Evolutionary conservation across 2,888 invertebrate species (phyloP).

Genomic region (Dicycla oo): DNA sequence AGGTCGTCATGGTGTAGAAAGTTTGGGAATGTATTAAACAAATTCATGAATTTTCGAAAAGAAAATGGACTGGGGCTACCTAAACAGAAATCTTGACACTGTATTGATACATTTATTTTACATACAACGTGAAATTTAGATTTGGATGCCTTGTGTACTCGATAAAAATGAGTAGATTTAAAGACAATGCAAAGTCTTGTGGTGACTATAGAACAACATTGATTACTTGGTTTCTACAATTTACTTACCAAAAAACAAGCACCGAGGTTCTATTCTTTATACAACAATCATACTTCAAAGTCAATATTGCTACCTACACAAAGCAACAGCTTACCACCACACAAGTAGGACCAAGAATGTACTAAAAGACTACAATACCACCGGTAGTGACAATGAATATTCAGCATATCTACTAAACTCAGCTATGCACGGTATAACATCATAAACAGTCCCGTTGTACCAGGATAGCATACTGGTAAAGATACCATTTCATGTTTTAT

Average conservation of each 20-base stretch:
- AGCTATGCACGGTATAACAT: slow-evolving; percentile 28
- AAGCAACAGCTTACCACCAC: neutral
- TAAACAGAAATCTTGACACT: too few relatives aligned
- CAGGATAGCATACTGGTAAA: slow-evolving; percentile 42
- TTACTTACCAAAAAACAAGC: neutral
- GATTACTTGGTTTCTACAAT: neutral
- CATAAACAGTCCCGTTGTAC: slow-evolving; percentile 50
- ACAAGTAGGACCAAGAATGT: slow-evolving; percentile 15
- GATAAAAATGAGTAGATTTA: neutral
- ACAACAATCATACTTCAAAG: neutral
- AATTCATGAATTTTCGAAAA: neutral
- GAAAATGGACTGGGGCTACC: neutral
- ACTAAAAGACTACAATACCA: slow-evolving; percentile 21
- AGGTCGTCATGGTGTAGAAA: slow-evolving; percentile 23
- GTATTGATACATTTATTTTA: too few relatives aligned
- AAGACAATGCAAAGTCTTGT: neutral
- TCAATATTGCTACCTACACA: neutral
- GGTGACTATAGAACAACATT: neutral
- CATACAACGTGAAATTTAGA: too few relatives aligned
- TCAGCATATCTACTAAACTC: slow-evolving; percentile 35
- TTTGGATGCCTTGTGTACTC: neutral
- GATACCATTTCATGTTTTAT: slow-evolving; percentile 48
- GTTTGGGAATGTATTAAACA: slow-evolving; percentile 10
- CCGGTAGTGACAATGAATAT: slow-evolving; percentile 46
- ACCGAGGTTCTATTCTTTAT: neutral